Evolutionary conservation across 2,888 invertebrate genomes (phyloP).

Genomic region (Ethmia dodecea): DNA sequence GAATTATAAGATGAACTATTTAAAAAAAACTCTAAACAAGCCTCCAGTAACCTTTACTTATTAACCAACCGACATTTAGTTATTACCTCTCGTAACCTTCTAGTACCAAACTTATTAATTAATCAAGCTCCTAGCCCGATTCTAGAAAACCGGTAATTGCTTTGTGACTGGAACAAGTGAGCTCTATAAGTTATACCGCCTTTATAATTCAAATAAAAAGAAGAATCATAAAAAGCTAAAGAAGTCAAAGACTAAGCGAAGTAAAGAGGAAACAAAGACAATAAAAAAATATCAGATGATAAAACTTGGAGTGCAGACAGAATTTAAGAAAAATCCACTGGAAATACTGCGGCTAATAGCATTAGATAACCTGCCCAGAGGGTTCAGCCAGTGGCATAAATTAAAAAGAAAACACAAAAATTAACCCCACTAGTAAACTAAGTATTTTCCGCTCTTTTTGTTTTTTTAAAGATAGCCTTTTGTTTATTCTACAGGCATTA

Average conservation of each 20-base stretch:
- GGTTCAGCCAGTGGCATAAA: conserved; percentile 28
- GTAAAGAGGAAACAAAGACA: conserved; percentile 28
- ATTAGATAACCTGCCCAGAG: conserved; percentile 32
- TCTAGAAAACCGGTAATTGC: conserved; percentile 12
- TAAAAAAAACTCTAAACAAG: too few relatives aligned
- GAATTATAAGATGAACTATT: too few relatives aligned
- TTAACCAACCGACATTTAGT: too few relatives aligned
- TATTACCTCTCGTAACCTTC: too few relatives aligned
- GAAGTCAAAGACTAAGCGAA: conserved; percentile 23
- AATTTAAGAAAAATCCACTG: conserved; percentile 37
- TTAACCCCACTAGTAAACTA: conserved; percentile 15
- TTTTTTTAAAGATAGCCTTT: too few relatives aligned
- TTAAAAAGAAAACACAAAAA: conserved; percentile 27
- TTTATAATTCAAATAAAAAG: not conserved
- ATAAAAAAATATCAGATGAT: conserved; percentile 45
- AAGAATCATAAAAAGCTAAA: conserved; percentile 28
- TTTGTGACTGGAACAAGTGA: conserved; percentile 12
- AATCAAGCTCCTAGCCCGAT: too few relatives aligned
- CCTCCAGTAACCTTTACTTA: too few relatives aligned
- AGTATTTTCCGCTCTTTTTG: conserved; percentile 14
- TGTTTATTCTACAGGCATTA: too few relatives aligned
- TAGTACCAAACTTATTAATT: too few relatives aligned
- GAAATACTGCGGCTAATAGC: conserved; percentile 37
- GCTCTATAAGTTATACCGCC: not conserved
- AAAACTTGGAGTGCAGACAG: conserved; percentile 35